phyloP scores from a whole-genome alignment of 2,113 vertebrate species.

The Speoplatyrhinus poulsoni region DNA sequence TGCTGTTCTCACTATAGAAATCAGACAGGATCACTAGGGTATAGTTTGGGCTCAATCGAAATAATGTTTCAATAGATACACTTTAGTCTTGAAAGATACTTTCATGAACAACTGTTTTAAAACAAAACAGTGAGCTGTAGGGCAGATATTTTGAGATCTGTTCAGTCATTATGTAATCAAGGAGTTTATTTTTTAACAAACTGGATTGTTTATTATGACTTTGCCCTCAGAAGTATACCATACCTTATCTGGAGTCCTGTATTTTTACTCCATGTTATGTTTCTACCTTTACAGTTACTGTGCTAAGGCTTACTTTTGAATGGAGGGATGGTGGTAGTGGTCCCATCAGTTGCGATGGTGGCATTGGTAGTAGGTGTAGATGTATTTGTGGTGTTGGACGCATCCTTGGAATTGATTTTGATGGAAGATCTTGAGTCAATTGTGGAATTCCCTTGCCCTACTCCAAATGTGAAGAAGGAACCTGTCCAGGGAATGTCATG shows the following conservation, averaged over 20 bases:
- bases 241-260: no score
- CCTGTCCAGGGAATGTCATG: constrained; percentile 46
- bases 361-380: constrained; percentile 9
- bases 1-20: constrained; percentile 17
- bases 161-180: no score
- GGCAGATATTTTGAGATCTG: no score
- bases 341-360: constrained; percentile 9
- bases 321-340: constrained; percentile 29
- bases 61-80: constrained; percentile 5
- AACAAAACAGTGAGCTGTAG: no score
- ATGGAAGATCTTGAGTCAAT: constrained; percentile 31
- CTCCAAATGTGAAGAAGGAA: constrained; percentile 72
- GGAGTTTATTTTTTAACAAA: no score
- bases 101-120: no score
- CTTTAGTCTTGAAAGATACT: constrained; percentile 1
- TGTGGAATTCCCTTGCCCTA: constrained; percentile 58
- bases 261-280: no score
- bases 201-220: no score
- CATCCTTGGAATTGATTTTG: constrained; percentile 29
- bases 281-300: no score
- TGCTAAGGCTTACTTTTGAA: constrained; percentile 67
- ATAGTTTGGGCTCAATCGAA: constrained; percentile 26
- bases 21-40: constrained; percentile 57
- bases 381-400: constrained; percentile 21
- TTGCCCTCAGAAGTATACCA: no score